phyloP scores from a whole-genome alignment of 92 coral and sea anemone genomes.

The Phenganax subtilis region DNA sequence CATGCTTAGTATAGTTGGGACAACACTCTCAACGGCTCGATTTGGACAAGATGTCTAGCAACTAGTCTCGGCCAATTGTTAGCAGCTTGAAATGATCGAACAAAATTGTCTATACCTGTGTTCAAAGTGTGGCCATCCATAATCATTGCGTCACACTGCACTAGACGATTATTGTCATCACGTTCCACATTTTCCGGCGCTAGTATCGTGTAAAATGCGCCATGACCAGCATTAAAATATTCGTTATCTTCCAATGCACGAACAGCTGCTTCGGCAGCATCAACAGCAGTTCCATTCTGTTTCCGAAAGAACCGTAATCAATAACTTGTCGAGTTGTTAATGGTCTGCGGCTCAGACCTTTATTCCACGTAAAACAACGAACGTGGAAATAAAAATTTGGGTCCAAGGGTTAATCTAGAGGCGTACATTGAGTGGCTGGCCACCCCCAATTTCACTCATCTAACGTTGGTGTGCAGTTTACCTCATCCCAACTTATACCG shows the following conservation, averaged over 20 bases:
- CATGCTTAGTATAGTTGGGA: no score
- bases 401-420: no score
- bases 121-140: conserved; percentile 78
- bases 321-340: background rate
- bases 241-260: conserved; percentile 65
- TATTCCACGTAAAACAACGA: no score
- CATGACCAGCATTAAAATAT: conserved; percentile 74
- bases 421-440: no score
- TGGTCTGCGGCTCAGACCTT: no score
- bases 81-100: background rate
- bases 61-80: background rate
- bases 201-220: conserved; percentile 54
- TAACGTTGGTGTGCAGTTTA: no score
- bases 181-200: no score
- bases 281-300: conserved; percentile 65
- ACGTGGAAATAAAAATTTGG: no score
- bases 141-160: conserved; percentile 80
- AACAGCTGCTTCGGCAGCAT: conserved; percentile 85
- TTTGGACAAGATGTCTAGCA: no score
- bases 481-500: no score
- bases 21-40: no score
- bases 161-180: conserved; percentile 55
- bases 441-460: no score
- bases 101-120: conserved; percentile 41
- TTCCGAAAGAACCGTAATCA: background rate